Evolutionary conservation across 1,140 invertebrate species (phyloP).

Genomic region (Dendrolimus kikuchii): DNA sequence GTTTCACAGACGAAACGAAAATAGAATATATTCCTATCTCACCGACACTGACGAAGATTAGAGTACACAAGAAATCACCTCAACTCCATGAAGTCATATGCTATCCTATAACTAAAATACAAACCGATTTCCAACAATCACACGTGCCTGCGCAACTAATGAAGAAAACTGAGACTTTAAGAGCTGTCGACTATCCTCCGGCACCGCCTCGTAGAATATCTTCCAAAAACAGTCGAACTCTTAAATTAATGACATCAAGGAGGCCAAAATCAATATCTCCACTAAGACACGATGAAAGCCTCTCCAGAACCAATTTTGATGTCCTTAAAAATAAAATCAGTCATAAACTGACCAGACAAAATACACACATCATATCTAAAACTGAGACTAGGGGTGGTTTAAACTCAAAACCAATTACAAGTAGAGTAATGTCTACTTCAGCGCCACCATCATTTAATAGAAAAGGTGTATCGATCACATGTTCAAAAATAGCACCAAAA

Average conservation of each 20-base stretch:
- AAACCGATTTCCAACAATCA: slow-evolving; percentile 40
- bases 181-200: slow-evolving; percentile 61
- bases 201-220: slow-evolving; percentile 82
- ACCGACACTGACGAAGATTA: slow-evolving; percentile 83
- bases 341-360: slow-evolving; percentile 69
- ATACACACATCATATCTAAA: slow-evolving; percentile 62
- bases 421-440: slow-evolving; percentile 45
- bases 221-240: slow-evolving; percentile 80
- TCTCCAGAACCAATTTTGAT: slow-evolving; percentile 67
- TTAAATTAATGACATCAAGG: slow-evolving; percentile 76
- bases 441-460: slow-evolving; percentile 48
- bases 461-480: slow-evolving; percentile 24
- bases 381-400: slow-evolving; percentile 23
- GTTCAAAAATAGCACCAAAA: slow-evolving; percentile 15
- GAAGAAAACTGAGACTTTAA: background rate
- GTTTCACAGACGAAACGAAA: slow-evolving; percentile 79
- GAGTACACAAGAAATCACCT: slow-evolving; percentile 77
- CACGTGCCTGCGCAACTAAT: slow-evolving; percentile 26
- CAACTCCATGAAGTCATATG: slow-evolving; percentile 72
- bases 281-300: slow-evolving; percentile 20
- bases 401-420: slow-evolving; percentile 45
- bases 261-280: slow-evolving; percentile 30
- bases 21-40: slow-evolving; percentile 88
- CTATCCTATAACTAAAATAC: slow-evolving; percentile 73
- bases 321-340: slow-evolving; percentile 74